phyloP scores from a whole-genome alignment of 2,888 invertebrate species.

The Alloplasta piceator region DNA sequence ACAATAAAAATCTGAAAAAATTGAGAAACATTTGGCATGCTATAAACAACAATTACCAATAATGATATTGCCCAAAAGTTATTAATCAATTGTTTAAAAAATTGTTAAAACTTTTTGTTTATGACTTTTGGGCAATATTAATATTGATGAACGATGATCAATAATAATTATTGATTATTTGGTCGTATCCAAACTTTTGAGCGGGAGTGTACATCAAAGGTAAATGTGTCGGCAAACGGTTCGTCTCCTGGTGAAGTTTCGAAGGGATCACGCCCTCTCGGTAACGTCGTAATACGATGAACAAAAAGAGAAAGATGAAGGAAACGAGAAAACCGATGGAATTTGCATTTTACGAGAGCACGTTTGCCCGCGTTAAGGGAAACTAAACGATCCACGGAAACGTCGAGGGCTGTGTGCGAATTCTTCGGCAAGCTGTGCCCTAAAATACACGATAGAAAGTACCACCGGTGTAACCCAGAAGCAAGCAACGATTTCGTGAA shows the following conservation, averaged over 20 bases:
- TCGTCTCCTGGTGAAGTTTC: background rate
- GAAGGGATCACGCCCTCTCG: slow-evolving; percentile 40
- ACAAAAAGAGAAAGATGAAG: slow-evolving; percentile 9
- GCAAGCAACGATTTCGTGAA: slow-evolving; percentile 39
- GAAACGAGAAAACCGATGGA: slow-evolving; percentile 42
- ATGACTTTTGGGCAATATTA: too few relatives aligned
- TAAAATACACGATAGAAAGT: slow-evolving; percentile 26
- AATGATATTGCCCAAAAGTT: too few relatives aligned
- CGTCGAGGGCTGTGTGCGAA: slow-evolving; percentile 24
- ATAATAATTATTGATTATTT: too few relatives aligned
- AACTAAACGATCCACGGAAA: slow-evolving; percentile 55
- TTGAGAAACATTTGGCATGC: too few relatives aligned
- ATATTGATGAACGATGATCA: too few relatives aligned
- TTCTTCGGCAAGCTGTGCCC: slow-evolving; percentile 39
- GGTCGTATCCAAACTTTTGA: too few relatives aligned
- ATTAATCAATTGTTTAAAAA: too few relatives aligned
- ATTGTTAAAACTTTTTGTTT: too few relatives aligned
- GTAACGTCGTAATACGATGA: slow-evolving; percentile 57
- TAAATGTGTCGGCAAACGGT: background rate
- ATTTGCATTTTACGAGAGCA: slow-evolving; percentile 69
- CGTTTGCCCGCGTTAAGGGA: slow-evolving; percentile 62
- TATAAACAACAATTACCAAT: too few relatives aligned
- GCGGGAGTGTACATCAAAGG: background rate
- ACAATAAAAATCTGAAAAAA: too few relatives aligned
- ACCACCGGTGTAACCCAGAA: slow-evolving; percentile 13